These are phyloP conservation scores for Corydoras maculifer DNA, from an alignment of 2,113 vertebrate genomes.

Conservation along the genomic window DNA sequence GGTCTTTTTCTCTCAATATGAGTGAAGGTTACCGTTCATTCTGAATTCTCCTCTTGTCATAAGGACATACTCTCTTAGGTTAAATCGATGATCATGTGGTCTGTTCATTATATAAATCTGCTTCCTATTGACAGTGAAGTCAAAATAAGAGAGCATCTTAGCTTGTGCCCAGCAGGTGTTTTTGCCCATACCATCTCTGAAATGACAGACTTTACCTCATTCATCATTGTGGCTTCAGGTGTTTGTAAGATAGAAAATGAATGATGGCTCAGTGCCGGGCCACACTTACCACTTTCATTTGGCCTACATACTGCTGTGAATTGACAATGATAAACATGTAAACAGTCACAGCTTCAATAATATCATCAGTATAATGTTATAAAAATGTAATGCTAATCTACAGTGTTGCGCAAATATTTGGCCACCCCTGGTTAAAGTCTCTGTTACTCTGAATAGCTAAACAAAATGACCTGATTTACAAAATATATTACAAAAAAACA, in stretches of 20 bases:
- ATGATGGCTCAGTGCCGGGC: background rate
- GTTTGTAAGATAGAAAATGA: background rate
- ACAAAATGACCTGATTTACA: too few relatives aligned
- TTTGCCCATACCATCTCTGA: conserved; percentile 1
- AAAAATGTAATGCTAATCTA: too few relatives aligned
- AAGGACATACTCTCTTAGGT: conserved; percentile 33
- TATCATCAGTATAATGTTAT: too few relatives aligned
- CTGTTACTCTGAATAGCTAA: too few relatives aligned
- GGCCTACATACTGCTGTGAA: background rate
- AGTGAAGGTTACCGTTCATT: conserved; percentile 53
- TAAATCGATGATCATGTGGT: conserved; percentile 49
- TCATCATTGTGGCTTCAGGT: background rate
- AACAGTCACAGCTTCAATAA: background rate
- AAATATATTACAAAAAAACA: too few relatives aligned
- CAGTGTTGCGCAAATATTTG: too few relatives aligned
- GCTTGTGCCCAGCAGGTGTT: background rate
- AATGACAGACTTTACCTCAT: background rate
- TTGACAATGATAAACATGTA: background rate
- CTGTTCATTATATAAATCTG: conserved; percentile 35
- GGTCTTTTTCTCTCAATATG: conserved; percentile 19
- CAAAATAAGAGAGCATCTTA: conserved; percentile 25
- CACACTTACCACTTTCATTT: background rate
- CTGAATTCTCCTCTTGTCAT: conserved; percentile 37
- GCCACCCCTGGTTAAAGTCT: too few relatives aligned
- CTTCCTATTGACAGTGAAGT: conserved; percentile 27